Base-by-base conservation (phyloP, 2,113 vertebrate species). In the Solea solea region DNA sequence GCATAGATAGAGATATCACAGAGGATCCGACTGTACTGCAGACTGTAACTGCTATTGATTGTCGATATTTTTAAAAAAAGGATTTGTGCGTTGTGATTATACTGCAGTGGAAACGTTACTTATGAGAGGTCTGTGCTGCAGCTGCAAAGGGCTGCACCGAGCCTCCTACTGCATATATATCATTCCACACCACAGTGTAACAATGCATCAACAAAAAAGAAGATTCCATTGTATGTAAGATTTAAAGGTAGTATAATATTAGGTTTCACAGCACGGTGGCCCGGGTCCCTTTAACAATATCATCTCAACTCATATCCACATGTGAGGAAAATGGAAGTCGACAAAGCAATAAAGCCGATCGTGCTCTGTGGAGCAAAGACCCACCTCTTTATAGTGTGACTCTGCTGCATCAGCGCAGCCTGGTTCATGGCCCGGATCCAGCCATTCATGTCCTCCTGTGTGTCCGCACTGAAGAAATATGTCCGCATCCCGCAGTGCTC, bases 351-450 rank as follows among this genome's bases (percentile, higher is more conserved):
- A 40, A 21, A 51, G 68, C n/a, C 52, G 68, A 69, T 42, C 34
- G 52, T 63, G 53, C 58, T 72, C 65, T 61, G 28, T 53, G 53
- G 51, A 82, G 71, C 1, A 39, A 21, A 74, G 72, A 71, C 96
- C 94, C 90, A 96, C 97, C 97, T 98, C 90, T 95, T 97, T 74
- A 96, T 76, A 11, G 94, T 93, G 65, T 92, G 94, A 81, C 93
- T 96, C 88, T 98, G 95, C 95, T 98, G 95, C 95, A 99, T 95
- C 89, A 97, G 96, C 5, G 96, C 96, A 48, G 97, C 96, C 91
- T 98, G 96, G 86, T 98, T 99, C 98, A 98, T 98, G 85, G 96
- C 97, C 74, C 93, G 92, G 87, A 98, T 94, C 98, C 98, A 99
- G 66, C 94, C 93, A 27, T 95, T 99, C 97, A 98, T 97, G 80